phyloP scores from a whole-genome alignment of 2,797 vertebrate species.

The Lycodopsis pacificus region DNA sequence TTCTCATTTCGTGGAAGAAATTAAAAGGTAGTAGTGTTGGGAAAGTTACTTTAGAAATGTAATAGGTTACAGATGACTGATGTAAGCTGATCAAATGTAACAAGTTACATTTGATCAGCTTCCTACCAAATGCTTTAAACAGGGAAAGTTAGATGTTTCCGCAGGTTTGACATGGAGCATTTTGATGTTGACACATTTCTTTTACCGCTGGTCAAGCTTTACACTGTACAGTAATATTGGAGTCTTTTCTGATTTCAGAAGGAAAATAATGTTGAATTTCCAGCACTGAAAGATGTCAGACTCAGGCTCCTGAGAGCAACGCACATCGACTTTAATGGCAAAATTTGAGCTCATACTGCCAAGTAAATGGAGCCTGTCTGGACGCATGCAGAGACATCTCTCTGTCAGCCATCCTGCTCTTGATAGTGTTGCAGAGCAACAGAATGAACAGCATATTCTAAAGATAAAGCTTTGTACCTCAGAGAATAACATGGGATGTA shows the following conservation, averaged over 20 bases:
- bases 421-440: neutral
- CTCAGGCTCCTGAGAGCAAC: neutral
- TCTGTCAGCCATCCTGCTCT: neutral
- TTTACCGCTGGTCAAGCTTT: neutral
- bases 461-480: too few relatives aligned
- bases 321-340: neutral
- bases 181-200: too few relatives aligned
- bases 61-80: neutral
- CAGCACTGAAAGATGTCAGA: neutral
- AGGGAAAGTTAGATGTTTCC: neutral
- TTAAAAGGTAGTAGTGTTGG: neutral
- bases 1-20: neutral
- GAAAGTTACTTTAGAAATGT: neutral
- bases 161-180: too few relatives aligned
- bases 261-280: neutral
- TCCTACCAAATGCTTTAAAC: neutral
- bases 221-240: neutral
- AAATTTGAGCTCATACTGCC: neutral
- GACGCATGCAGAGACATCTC: neutral
- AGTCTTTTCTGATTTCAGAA: neutral
- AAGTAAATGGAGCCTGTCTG: neutral
- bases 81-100: neutral
- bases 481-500: neutral
- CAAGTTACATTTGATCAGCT: neutral
- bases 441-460: too few relatives aligned